Percentiles rank a stretch among this genome's conserved stretches.
Conservation (phyloP, 2,113 vertebrate genomes). For the Mirounga angustirostris region DNA sequence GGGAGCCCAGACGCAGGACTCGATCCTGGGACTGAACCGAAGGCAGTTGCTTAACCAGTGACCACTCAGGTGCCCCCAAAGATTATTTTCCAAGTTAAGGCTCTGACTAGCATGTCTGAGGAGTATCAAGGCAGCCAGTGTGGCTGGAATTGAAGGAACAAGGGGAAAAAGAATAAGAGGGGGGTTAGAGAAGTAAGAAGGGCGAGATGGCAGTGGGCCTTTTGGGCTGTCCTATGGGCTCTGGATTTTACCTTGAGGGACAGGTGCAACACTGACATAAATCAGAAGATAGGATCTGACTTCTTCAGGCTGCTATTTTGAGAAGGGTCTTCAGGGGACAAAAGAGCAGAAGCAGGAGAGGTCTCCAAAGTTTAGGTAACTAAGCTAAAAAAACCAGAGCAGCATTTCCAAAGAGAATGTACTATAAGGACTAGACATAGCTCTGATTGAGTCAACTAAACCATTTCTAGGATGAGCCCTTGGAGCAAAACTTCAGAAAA, state of each 20-base stretch:
- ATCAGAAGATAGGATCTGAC: background rate
- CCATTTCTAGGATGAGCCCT: background rate
- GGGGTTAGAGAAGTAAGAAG: background rate
- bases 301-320: background rate
- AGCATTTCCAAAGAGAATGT: background rate
- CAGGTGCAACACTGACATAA: background rate
- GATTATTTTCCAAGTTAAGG: background rate
- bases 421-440: background rate
- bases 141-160: background rate
- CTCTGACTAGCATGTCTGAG: background rate
- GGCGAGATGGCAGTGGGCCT: background rate
- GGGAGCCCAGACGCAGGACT: background rate
- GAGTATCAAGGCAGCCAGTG: background rate
- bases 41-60: background rate
- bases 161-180: background rate
- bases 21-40: background rate
- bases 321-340: background rate
- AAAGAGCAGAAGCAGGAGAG: background rate
- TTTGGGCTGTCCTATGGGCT: background rate
- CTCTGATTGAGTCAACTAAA: slow-evolving; percentile 4
- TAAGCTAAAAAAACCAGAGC: background rate
- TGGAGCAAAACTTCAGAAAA: slow-evolving; percentile 1
- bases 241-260: background rate
- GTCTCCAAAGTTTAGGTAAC: background rate
- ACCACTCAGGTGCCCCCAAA: background rate